Evolutionary conservation across 2,797 vertebrate genomes (phyloP).

Genomic region (Octomys mimax): DNA sequence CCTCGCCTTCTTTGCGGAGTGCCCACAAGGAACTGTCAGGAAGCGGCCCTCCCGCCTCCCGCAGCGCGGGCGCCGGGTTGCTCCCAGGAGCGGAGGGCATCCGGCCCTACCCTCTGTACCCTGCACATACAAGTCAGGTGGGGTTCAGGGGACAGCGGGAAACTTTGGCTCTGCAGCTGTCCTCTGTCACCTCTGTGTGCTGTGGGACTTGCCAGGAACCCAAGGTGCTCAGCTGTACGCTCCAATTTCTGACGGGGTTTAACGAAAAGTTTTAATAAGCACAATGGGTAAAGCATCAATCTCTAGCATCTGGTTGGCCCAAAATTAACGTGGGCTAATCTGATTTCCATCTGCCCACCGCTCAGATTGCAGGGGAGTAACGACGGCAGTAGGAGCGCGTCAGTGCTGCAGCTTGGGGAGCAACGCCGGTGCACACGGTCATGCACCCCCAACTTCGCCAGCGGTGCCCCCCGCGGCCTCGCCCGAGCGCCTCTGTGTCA

Average conservation of each 20-base stretch:
- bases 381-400: no score
- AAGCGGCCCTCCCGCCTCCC: background rate
- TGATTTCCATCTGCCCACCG: no score
- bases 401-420: no score
- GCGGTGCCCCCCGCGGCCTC: background rate
- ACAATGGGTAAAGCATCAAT: background rate
- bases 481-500: background rate
- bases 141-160: background rate
- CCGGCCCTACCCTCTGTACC: background rate
- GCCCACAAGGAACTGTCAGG: background rate
- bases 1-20: background rate
- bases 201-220: background rate
- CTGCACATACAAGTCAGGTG: background rate
- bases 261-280: background rate
- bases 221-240: background rate
- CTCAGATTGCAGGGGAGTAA: background rate
- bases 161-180: background rate
- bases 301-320: background rate
- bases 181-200: background rate
- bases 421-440: background rate
- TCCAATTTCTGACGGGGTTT: background rate
- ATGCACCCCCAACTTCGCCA: background rate
- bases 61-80: background rate
- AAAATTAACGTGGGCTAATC: background rate
- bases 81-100: background rate